These are phyloP conservation scores for Heliconius sara DNA, from an alignment of 2,888 invertebrate species.

Conservation along the genomic window DNA sequence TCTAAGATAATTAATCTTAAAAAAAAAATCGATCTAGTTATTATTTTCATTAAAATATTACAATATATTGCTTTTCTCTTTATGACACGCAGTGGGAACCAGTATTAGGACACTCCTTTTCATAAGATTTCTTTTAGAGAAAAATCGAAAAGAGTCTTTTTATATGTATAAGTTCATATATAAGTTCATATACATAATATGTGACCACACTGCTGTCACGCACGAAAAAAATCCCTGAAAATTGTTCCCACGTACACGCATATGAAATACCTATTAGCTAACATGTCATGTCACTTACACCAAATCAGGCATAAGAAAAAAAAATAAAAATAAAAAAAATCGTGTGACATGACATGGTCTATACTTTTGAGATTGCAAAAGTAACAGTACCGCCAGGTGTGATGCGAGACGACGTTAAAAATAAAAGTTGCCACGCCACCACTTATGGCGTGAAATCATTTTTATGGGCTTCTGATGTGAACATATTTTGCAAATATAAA, in stretches of 20 bases:
- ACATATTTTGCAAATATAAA: conserved; percentile 25
- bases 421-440: conserved; percentile 49
- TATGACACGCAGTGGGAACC: too few relatives aligned
- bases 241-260: conserved; percentile 8
- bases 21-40: too few relatives aligned
- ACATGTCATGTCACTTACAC: background rate
- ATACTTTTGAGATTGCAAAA: conserved; percentile 34
- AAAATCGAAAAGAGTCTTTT: too few relatives aligned
- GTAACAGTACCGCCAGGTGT: conserved; percentile 59
- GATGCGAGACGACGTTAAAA: conserved; percentile 52
- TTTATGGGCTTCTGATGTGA: conserved; percentile 36
- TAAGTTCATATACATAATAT: too few relatives aligned
- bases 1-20: too few relatives aligned
- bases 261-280: background rate
- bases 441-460: conserved; percentile 36
- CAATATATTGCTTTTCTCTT: too few relatives aligned
- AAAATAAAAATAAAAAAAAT: conserved; percentile 5
- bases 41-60: too few relatives aligned
- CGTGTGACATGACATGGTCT: conserved; percentile 22
- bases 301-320: conserved; percentile 9
- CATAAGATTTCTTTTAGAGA: too few relatives aligned
- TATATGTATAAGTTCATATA: too few relatives aligned
- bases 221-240: background rate
- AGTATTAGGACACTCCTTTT: too few relatives aligned
- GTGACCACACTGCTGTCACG: too few relatives aligned